A percentile compares a stretch with the other conserved stretches of the same genome.
Evolutionary conservation across 2,888 invertebrate genomes (phyloP).

Genomic region (Campoplex nolae): DNA sequence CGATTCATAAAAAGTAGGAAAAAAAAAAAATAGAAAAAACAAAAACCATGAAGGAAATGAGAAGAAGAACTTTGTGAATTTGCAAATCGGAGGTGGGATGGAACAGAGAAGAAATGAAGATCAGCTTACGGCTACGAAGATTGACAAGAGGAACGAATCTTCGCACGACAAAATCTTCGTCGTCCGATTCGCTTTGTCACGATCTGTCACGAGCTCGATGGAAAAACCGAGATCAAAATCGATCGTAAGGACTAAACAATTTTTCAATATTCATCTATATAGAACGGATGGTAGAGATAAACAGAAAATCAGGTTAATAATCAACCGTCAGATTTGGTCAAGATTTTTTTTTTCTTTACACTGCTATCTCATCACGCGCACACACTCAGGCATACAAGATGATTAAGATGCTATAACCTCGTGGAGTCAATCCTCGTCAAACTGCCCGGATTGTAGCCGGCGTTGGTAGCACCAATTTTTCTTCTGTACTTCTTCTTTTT

Average conservation of each 20-base stretch:
- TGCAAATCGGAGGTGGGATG: not conserved
- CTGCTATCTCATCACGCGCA: slow-evolving; percentile 31
- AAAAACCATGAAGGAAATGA: not conserved
- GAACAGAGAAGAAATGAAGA: not conserved
- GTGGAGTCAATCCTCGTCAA: slow-evolving; percentile 81
- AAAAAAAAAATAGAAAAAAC: not conserved
- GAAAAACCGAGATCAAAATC: not conserved
- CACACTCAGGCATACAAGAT: slow-evolving; percentile 26
- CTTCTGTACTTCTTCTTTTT: slow-evolving; percentile 79
- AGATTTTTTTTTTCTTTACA: slow-evolving; percentile 33
- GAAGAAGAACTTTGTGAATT: not conserved
- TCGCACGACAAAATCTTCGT: not conserved
- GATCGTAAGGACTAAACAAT: not conserved
- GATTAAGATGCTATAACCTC: slow-evolving; percentile 77
- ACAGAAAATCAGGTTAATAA: slow-evolving; percentile 71
- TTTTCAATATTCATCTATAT: not conserved
- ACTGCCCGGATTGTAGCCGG: slow-evolving; percentile 81
- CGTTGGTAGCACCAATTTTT: slow-evolving; percentile 79
- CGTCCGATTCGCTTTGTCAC: not conserved
- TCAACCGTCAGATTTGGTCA: slow-evolving; percentile 34
- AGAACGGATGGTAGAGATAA: slow-evolving; percentile 63
- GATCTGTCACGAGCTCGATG: not conserved
- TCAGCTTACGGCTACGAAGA: not conserved
- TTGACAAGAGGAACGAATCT: not conserved
- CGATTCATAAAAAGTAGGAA: no score